A percentile compares a stretch with the other conserved stretches of the same genome.
These are phyloP conservation scores for Motacilla alba DNA, from an alignment of 2,113 vertebrate species.

Conservation along the genomic window DNA sequence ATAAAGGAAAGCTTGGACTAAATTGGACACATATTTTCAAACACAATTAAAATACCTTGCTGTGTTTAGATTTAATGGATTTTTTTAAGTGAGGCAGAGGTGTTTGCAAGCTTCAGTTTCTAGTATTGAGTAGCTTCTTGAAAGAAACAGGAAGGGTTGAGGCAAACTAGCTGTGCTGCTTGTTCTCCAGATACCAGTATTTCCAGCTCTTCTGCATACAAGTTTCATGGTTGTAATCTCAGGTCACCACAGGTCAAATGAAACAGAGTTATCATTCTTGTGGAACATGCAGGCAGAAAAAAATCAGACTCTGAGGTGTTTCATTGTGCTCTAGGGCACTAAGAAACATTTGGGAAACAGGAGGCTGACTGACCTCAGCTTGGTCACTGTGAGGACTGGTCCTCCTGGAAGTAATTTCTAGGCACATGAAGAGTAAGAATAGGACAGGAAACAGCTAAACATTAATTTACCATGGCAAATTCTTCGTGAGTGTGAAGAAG, in stretches of 20 bases:
- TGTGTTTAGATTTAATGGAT: background rate
- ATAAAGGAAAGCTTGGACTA: background rate
- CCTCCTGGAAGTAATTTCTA: background rate
- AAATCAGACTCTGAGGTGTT: background rate
- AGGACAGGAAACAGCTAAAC: background rate
- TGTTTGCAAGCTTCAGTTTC: background rate
- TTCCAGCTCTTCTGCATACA: constrained; percentile 21
- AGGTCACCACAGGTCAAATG: background rate
- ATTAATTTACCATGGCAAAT: background rate
- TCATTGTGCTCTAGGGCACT: background rate
- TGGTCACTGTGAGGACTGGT: background rate
- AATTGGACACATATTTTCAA: background rate
- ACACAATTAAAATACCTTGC: background rate
- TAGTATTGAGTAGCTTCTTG: background rate
- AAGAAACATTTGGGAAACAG: background rate
- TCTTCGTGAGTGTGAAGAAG: background rate
- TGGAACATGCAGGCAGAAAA: background rate
- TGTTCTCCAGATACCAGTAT: background rate
- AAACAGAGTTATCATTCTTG: background rate
- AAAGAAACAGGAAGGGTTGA: background rate
- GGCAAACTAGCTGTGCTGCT: background rate
- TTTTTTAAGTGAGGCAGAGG: background rate
- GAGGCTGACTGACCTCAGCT: background rate
- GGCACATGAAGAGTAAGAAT: background rate
- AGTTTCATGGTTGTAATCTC: background rate